Evolutionary conservation across 1,140 invertebrate species (phyloP), one percentile per base, ranked within the genome.

Genomic region (Saccostrea cuccullata): DNA sequence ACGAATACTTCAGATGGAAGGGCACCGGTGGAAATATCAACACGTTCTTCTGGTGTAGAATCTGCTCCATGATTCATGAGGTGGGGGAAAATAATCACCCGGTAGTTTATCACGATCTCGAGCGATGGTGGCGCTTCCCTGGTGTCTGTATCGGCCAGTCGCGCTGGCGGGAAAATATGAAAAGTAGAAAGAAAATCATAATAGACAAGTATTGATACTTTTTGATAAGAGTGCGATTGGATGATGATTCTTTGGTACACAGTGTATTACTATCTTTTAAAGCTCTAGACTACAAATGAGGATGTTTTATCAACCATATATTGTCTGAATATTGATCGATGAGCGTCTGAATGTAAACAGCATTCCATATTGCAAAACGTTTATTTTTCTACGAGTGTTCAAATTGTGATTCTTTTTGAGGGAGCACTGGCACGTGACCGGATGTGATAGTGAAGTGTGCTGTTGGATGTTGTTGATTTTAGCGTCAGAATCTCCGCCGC

Each of bases 1-100:
- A 93, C 84, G 93, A 94, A 88, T 95, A 95, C 89, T 95, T 95
- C 86, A 85, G 82, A 73, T 95, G 94, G 95, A 95, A 95, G 86
- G 93, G 94, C 1, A 92, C 93, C 5, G 93, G 93, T 12, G 86
- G 88, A 26, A 91, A 92, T 77, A 92, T 93, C 40, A 94, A 94
- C 89, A 94, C 94, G 0, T 94, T 97, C 93, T 99, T 98, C 95
- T 99, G 98, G 97, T 99, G 98, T 93, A 96, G 98, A 1, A 96
- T 99, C 40, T 99, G 98, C 95, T 96, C 98, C 9, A 90, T 94
- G 90, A 88, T 92, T 20, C 93, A 94, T 82, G 94, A 92, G 82
- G 90, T 86, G 11, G 90, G 82, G 23, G 56, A 26, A 56, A 84
- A 84, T 85, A 47, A 70, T 23, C 67, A 82, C 55, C 84, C 89